These are phyloP conservation scores for Dicentrarchus labrax DNA, from an alignment of 2,113 vertebrate species.

Conservation along the genomic window DNA sequence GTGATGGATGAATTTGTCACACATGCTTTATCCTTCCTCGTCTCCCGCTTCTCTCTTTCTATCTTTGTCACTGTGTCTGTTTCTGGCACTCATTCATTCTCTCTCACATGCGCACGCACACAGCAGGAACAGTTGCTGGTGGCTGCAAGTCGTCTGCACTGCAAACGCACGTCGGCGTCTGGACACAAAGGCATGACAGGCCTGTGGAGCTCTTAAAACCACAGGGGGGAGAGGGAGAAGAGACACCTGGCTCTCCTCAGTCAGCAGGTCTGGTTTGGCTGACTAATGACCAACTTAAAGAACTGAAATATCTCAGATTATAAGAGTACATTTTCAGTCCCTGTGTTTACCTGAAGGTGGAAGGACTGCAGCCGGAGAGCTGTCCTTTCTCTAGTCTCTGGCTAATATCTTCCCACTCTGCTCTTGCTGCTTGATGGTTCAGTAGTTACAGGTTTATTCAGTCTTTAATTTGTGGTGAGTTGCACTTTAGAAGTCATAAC, in stretches of 20 bases:
- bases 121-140: constrained; percentile 20
- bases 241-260: constrained; percentile 1
- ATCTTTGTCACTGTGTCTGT: constrained; percentile 17
- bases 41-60: not conserved
- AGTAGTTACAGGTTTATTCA: constrained; percentile 6
- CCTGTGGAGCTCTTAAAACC: constrained; percentile 3
- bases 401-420: constrained; percentile 5
- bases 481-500: not conserved
- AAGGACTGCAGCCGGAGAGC: not conserved
- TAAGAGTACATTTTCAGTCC: not conserved
- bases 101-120: constrained; percentile 6
- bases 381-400: not conserved
- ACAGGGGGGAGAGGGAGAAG: not conserved
- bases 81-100: not conserved
- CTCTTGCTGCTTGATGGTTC: not conserved
- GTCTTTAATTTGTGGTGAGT: not conserved
- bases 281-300: not conserved
- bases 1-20: constrained; percentile 35
- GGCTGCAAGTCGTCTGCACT: constrained; percentile 1
- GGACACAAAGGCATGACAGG: constrained; percentile 4
- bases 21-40: not conserved
- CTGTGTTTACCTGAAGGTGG: not conserved
- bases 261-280: not conserved
- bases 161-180: not conserved
- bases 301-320: not conserved